Base-by-base conservation (phyloP, 2,113 vertebrate species). In the Hystrix cristata region DNA sequence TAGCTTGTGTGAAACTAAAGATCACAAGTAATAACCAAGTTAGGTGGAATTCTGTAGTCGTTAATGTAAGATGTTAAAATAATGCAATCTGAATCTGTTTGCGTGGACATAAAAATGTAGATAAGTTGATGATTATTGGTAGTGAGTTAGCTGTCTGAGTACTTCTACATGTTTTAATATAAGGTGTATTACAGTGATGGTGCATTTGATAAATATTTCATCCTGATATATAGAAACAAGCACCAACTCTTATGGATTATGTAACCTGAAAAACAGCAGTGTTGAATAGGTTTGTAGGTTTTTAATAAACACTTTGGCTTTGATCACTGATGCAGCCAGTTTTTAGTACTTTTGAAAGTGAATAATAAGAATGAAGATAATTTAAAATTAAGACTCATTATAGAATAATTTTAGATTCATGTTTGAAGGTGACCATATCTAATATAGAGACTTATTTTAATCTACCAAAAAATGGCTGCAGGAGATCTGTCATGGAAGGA, bases 1-100 rank as follows among this genome's bases (percentile, higher is more conserved):
- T 89, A 80, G 48, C 29, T 48, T 82, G 13, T 79, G 38, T 97
- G 78, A 91, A 89, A 67, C 43, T 78, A 93, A 91, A 38, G 82
- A 82, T 67, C 71, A 60, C 21, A 60, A 78, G 55, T 90, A 87
- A 86, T 91, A 91, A 83, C n/a, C 74, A 51, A 43, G 53, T 81
- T 80, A 80, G 55, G 5, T 76, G 46, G 51, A 91, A 91, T n/a
- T 74, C 38, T 90, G 14, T 59, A 91, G 18, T 71, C 78, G 18
- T 86, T 19, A 60, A 90, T 53, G 19, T n/a, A 91, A 69, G n/a
- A 48, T 62, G 31, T 60, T 71, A 34, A 25, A 5, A 3, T 27
- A 55, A 23, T 25, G 1, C 7, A 59, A 14, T 81, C 38, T 64
- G 43, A 12, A 59, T 79, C 7, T 90, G 18, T 55, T 78, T 76